These are phyloP conservation scores for Styela clava DNA, from an alignment of 23 tunicate species.

Conservation along the genomic window DNA sequence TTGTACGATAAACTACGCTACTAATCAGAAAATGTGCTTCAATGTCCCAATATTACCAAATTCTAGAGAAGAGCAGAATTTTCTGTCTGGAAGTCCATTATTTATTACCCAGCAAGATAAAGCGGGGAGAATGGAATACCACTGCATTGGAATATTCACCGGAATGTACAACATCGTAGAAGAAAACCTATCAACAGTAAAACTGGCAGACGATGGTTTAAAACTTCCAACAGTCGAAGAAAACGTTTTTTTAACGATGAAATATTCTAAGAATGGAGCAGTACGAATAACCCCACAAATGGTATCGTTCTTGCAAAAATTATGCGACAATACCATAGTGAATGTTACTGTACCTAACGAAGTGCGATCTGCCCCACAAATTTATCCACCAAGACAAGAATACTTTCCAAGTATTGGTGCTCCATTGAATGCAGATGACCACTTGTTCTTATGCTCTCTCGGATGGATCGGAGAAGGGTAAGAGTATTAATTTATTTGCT, in stretches of 20 bases:
- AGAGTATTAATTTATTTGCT: no score
- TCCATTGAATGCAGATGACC: neutral
- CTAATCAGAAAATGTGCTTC: slow-evolving; percentile 16
- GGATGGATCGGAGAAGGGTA: slow-evolving; percentile 75
- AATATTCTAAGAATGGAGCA: slow-evolving; percentile 29
- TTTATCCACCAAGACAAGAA: neutral
- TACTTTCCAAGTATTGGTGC: slow-evolving; percentile 12
- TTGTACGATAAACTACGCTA: slow-evolving; percentile 20
- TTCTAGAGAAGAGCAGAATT: neutral
- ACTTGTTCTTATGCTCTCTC: slow-evolving; percentile 50
- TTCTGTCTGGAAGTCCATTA: slow-evolving; percentile 19
- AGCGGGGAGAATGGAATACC: neutral
- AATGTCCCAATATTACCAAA: neutral
- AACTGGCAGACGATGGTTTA: neutral
- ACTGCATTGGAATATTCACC: slow-evolving; percentile 14
- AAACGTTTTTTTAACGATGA: neutral
- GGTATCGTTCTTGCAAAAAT: slow-evolving; percentile 22
- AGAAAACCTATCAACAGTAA: slow-evolving; percentile 14
- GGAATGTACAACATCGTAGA: slow-evolving; percentile 24
- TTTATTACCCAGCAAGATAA: neutral
- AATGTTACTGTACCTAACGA: neutral
- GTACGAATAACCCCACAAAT: slow-evolving; percentile 38
- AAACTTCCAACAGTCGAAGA: neutral
- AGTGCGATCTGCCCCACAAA: neutral
- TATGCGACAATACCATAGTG: slow-evolving; percentile 1